These are phyloP conservation scores for Erebia ligea DNA, from an alignment of 2,888 invertebrate genomes.

Conservation along the genomic window DNA sequence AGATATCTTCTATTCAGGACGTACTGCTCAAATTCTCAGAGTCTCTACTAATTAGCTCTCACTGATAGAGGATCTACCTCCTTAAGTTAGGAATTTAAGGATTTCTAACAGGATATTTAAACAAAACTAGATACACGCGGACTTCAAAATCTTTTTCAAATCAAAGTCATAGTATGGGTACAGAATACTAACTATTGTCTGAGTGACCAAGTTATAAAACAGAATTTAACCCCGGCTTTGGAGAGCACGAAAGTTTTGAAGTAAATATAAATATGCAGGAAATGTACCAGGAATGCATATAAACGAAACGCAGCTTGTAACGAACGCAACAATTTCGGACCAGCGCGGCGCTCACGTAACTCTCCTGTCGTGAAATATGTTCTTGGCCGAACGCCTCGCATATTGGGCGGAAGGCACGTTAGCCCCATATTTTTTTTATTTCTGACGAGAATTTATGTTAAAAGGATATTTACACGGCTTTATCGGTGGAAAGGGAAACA, in stretches of 20 bases:
- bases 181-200: too few relatives aligned
- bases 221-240: too few relatives aligned
- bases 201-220: too few relatives aligned
- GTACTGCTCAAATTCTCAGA: not conserved
- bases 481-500: slow-evolving; percentile 35
- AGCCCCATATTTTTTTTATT: slow-evolving; percentile 45
- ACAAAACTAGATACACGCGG: too few relatives aligned
- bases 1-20: not conserved
- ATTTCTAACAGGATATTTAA: too few relatives aligned
- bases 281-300: slow-evolving; percentile 38
- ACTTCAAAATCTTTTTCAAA: too few relatives aligned
- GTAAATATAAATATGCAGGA: slow-evolving; percentile 24
- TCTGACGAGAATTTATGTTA: slow-evolving; percentile 56
- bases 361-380: slow-evolving; percentile 45
- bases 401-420: slow-evolving; percentile 39
- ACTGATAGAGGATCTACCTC: too few relatives aligned
- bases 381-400: slow-evolving; percentile 37
- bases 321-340: slow-evolving; percentile 32
- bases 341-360: slow-evolving; percentile 23
- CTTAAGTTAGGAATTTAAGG: too few relatives aligned
- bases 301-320: slow-evolving; percentile 29
- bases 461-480: slow-evolving; percentile 50
- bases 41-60: too few relatives aligned
- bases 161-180: too few relatives aligned
- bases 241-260: not conserved